A percentile compares a stretch with the other conserved stretches of the same genome.
phyloP scores from a whole-genome alignment of 2,888 invertebrate species.

The Notocelia uddmanniana region DNA sequence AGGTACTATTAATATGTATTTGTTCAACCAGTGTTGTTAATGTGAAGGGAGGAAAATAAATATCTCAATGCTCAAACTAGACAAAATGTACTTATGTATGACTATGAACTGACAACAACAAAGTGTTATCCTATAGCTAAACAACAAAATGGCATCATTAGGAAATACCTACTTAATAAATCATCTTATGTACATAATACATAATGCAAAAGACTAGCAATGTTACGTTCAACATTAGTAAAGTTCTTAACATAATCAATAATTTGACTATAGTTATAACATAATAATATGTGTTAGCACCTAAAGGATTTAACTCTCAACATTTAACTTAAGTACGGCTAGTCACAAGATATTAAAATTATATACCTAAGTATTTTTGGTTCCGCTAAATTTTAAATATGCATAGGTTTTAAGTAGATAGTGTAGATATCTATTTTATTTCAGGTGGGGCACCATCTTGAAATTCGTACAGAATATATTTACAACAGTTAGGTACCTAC shows the following conservation, averaged over 20 bases:
- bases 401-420: neutral
- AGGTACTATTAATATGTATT: neutral
- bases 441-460: neutral
- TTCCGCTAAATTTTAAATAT: neutral
- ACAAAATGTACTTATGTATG: neutral
- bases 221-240: slow-evolving; percentile 36
- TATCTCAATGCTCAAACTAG: neutral
- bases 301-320: slow-evolving; percentile 35
- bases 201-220: slow-evolving; percentile 50
- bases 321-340: slow-evolving; percentile 38
- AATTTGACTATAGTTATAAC: slow-evolving; percentile 23
- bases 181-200: slow-evolving; percentile 44
- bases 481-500: too few species aligned
- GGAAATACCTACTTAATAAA: slow-evolving; percentile 32
- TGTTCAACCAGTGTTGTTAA: neutral
- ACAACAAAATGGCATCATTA: slow-evolving; percentile 34
- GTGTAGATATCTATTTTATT: neutral
- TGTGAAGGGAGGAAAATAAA: neutral
- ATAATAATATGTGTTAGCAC: slow-evolving; percentile 10
- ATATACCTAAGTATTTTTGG: slow-evolving; percentile 19
- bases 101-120: neutral
- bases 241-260: slow-evolving; percentile 7
- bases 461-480: neutral
- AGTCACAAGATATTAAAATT: slow-evolving; percentile 46
- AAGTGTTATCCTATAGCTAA: slow-evolving; percentile 15